Base-by-base conservation (phyloP, 2,113 vertebrate genomes). In the Hippocampus mohnikei region DNA sequence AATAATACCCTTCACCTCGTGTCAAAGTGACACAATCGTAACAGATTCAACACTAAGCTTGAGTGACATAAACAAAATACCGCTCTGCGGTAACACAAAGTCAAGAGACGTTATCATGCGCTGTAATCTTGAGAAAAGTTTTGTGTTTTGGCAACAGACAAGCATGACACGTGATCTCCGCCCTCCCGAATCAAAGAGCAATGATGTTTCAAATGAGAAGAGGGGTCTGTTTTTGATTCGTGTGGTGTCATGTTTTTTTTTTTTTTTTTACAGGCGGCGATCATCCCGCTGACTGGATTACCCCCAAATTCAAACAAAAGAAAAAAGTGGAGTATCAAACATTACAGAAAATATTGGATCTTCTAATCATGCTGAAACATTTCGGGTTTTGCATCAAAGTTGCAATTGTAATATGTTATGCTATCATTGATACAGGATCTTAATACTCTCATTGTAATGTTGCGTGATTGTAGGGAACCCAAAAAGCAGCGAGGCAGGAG, bases 111-210 rank as follows among this genome's bases (percentile, higher is more conserved):
- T 77, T 79, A 89, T 89, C 86, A 73, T 66, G 23, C 69, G 52
- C 86, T 84, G 75, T 85, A 85, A 88, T 90, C 87, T 87, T 73
- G 80, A 58, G 88, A 88, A 87, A 77, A 79, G 74, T 85, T 61
- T 85, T 80, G 72, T 91, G 88, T 90, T 93, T 91, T 93, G 91
- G 88, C 90, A 93, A 91, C 89, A 92, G 73, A 79, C 56, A 44
- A 75, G 84, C 84, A 79, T 65, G 90, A 91, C 81, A 92, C 88
- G 83, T 77, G 89, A 92, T 87, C 84, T 73, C 77, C 20, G 20
- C 18, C 70, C 70, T 69, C 76, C 25, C 62, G 80, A 85, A 86
- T 86, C 84, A 87, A 90, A 86, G 83, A 84, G 86, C 69, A 83
- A 84, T 70, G 83, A 76, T 83, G 87, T 85, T 88, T 84, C 76